Conservation (phyloP, 2,888 invertebrate species). For the Neria commutata region DNA sequence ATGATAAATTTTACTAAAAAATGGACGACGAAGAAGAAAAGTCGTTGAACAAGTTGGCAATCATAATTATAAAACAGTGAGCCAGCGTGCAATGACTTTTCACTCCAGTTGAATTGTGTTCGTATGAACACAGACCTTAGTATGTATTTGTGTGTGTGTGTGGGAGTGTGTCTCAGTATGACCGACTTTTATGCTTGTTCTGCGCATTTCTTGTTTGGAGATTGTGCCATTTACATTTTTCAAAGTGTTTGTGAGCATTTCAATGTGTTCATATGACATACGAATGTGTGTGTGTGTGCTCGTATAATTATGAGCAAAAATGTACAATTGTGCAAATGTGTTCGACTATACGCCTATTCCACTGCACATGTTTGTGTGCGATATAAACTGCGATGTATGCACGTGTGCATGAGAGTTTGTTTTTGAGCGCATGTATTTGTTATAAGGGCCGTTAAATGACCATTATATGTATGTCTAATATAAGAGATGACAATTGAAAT, state of each 20-base stretch:
- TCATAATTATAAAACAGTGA: constrained; percentile 3
- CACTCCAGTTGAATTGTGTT: no score
- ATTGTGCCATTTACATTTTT: constrained; percentile 1
- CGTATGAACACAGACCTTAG: not conserved
- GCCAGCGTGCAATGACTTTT: no score
- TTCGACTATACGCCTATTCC: no score
- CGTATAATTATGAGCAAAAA: not conserved
- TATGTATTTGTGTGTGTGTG: not conserved
- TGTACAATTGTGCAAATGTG: not conserved
- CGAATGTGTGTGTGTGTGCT: constrained; percentile 6
- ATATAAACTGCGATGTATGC: no score
- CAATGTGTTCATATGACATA: constrained; percentile 11
- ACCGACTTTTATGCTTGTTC: not conserved
- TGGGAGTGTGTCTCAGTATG: not conserved
- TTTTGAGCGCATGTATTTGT: not conserved
- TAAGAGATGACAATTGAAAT: not conserved
- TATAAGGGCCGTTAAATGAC: not conserved
- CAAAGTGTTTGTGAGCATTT: constrained; percentile 10
- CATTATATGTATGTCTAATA: not conserved
- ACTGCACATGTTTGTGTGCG: no score
- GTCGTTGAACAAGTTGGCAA: not conserved
- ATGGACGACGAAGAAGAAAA: not conserved
- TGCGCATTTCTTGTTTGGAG: not conserved
- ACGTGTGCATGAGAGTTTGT: not conserved
- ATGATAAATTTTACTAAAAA: not conserved